phyloP scores from a whole-genome alignment of 2,888 invertebrate genomes.

The Peribatodes rhomboidaria region DNA sequence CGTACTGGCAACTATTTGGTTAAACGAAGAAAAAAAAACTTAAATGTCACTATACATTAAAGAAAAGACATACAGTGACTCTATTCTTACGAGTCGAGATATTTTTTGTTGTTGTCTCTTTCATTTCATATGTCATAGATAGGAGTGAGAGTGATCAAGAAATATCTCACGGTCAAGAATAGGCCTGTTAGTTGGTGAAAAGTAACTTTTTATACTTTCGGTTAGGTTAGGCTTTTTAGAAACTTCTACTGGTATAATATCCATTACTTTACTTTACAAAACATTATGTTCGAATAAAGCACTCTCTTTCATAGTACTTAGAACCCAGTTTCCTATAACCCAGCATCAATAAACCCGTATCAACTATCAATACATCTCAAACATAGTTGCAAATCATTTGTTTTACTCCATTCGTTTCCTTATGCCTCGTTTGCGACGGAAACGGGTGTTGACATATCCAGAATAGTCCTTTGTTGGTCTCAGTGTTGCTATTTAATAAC shows the following conservation, averaged over 20 bases:
- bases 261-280: too few species aligned
- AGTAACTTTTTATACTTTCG: too few species aligned
- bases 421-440: constrained; percentile 68
- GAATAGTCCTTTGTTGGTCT: constrained; percentile 77
- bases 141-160: too few species aligned
- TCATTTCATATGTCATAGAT: too few species aligned
- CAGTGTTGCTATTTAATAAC: constrained; percentile 56
- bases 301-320: not conserved
- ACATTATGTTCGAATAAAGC: not conserved
- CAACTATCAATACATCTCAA: constrained; percentile 39
- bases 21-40: not conserved
- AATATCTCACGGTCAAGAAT: too few species aligned
- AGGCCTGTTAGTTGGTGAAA: too few species aligned
- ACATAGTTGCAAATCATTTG: constrained; percentile 73
- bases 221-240: too few species aligned
- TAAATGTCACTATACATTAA: too few species aligned
- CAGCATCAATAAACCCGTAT: constrained; percentile 24
- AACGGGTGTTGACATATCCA: constrained; percentile 74
- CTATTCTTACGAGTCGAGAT: too few species aligned
- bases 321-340: not conserved
- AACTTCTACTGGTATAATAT: too few species aligned
- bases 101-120: too few species aligned
- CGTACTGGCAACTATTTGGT: not conserved
- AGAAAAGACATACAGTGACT: too few species aligned
- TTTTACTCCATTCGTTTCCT: constrained; percentile 73